A percentile compares a stretch with the other conserved stretches of the same genome.
Conservation (phyloP, 2,113 vertebrate species). For the Pandion haliaetus region DNA sequence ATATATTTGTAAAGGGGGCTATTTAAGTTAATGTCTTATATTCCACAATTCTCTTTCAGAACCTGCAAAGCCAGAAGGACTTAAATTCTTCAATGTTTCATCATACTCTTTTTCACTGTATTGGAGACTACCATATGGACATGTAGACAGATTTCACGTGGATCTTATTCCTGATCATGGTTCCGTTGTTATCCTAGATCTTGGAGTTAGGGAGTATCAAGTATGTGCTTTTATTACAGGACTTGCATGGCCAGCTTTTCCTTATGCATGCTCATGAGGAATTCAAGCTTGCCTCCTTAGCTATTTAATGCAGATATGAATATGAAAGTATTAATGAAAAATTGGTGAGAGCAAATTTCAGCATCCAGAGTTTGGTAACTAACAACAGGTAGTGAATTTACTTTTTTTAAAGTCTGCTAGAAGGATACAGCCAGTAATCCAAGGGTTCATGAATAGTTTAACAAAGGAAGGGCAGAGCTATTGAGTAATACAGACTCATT, state of each 20-base stretch:
- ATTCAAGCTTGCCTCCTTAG: conserved; percentile 4
- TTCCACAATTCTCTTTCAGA: conserved; percentile 63
- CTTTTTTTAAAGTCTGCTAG: not conserved
- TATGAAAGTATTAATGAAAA: conserved; percentile 3
- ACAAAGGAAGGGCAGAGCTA: conserved; percentile 80
- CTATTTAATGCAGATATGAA: conserved; percentile 6
- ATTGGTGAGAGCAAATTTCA: conserved; percentile 46
- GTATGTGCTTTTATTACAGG: conserved; percentile 76
- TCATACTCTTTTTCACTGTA: conserved; percentile 74
- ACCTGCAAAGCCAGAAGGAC: conserved; percentile 70
- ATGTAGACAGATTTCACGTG: conserved; percentile 78
- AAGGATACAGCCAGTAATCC: conserved; percentile 71
- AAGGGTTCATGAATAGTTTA: conserved; percentile 91
- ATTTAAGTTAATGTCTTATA: not conserved
- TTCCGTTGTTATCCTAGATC: conserved; percentile 76
- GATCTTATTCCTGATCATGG: conserved; percentile 75
- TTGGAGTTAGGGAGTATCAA: conserved; percentile 78
- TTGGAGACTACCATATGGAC: conserved; percentile 73
- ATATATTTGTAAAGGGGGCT: not conserved
- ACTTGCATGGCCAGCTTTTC: conserved; percentile 23
- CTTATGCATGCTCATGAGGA: conserved; percentile 34
- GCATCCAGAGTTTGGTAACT: conserved; percentile 41
- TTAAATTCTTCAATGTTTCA: conserved; percentile 72
- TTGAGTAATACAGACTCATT: conserved; percentile 92
- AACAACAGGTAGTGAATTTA: conserved; percentile 7